Base-by-base conservation (phyloP, 2,888 invertebrate species). In the Volucella inanis region DNA sequence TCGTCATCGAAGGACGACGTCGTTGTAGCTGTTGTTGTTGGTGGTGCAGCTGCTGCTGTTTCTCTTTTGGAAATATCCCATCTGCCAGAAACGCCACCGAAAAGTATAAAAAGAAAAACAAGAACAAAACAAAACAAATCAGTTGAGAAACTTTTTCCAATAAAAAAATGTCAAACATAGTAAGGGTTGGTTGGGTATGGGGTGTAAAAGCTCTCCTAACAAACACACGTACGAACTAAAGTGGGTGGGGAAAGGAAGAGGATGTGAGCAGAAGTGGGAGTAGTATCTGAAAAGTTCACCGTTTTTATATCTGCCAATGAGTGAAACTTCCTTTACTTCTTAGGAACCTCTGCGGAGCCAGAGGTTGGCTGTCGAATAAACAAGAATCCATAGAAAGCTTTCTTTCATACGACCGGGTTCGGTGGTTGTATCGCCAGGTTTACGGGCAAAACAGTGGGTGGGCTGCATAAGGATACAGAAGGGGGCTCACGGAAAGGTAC, bases 11-110 rank as follows among this genome's bases (percentile, higher is more conserved):
- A 61, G 52, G 38, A 67, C 47, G 87, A 57, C 74, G 88, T 65
- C 74, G 86, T 80, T 68, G 88, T 70, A 82, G 83, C 52, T 70
- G 72, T 64, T 70, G 82, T 57, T 65, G 87, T 45, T 72, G 87
- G 11, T 62, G 74, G 11, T 70, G 78, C 15, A 71, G 79, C 50
- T 68, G 87, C 18, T 59, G 71, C 12, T 64, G 64, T 50, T 70
- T 78, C 8, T 74, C 68, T 38, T 79, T 39, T 65, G 47, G 78
- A 45, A 18, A 57, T 74, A 74, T 75, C 39, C 74, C 83, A 79
- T 79, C 83, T 84, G 70, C n/a, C 59, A 52, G 55, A 47, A 68
- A 55, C 39, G 3, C 54, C 31, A 31, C 31, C 31, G 31, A 31
- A 31, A 31, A 31, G 31, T 6, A 31, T 6, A 31, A 31, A 31